Evolutionary conservation across 92 coral and sea anemone genomes (phyloP), one percentile per base, ranked within the genome.

Genomic region (Chrysogorgia sp.): DNA sequence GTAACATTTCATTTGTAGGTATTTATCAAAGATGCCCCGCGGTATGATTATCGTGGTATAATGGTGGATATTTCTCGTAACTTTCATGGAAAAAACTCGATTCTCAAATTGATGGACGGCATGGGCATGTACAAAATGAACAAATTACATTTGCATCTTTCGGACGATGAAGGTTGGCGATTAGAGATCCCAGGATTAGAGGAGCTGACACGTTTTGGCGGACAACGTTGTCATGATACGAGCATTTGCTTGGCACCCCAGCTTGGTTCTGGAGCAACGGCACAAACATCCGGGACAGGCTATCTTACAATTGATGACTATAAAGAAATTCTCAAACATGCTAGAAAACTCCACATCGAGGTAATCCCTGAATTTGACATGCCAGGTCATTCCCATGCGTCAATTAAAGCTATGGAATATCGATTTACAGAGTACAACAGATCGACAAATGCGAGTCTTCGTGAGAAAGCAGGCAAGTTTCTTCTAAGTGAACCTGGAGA

Each of bases 311-410:
- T 91, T 17, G 40, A 77, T 24, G 98, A 91, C 6, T 94, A 94
- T 84, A 82, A 86, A 74, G 97, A 94, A 43, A 91, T 94, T 66
- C 88, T 94, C 15, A 56, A 82, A 69, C 74, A 87, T 71, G 98
- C 96, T 37, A 82, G 87, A 13, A 87, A 80, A 57, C 82, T 93
- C 22, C 94, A 89, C 63, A 92, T 94, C 53, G 92, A 92, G 71
- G 83, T 94, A 1, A 94, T 94, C 34, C 98, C 98, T 2, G 98
- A 94, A 85, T 94, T 91, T 79, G 98, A 94, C 83, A 94, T 94
- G 98, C 98, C 98, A 29, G 98, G 98, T 10, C 98, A 94, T 37
- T 91, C 96, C 13, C 98, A 94, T 43, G 98, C 98, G 1, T 97
- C 97, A 1, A 91, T 94, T 53, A 91, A 87, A 32, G 97, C 97